Percentiles rank a stretch among this genome's conserved stretches.
Conservation (phyloP, 1,140 invertebrate genomes). For the Plectus sambesii region DNA sequence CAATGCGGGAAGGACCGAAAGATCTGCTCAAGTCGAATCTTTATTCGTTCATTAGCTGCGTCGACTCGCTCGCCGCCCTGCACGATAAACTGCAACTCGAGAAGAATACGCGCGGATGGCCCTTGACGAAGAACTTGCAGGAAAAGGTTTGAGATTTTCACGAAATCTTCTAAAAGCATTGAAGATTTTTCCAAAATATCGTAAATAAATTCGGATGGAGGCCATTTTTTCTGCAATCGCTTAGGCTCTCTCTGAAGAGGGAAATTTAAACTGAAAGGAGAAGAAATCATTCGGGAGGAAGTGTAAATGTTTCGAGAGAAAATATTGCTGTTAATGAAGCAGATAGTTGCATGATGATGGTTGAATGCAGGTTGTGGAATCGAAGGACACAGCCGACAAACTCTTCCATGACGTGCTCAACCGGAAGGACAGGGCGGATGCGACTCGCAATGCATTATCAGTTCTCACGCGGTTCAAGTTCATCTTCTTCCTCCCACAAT, state of each 20-base stretch:
- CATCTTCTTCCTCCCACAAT: conserved; percentile 77
- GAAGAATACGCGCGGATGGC: conserved; percentile 25
- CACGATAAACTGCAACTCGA: conserved; percentile 28
- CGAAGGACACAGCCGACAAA: conserved; percentile 76
- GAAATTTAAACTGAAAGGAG: too few relatives aligned
- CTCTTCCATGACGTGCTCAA: conserved; percentile 85
- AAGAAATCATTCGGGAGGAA: too few relatives aligned
- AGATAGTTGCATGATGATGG: too few relatives aligned
- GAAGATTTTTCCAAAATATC: too few relatives aligned
- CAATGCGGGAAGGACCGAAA: conserved; percentile 28
- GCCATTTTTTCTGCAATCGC: too few relatives aligned
- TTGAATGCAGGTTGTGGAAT: conserved; percentile 58
- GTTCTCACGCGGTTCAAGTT: conserved; percentile 78
- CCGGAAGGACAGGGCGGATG: conserved; percentile 83
- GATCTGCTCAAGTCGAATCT: conserved; percentile 43
- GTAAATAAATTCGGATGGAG: too few relatives aligned
- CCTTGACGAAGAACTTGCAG: conserved; percentile 25
- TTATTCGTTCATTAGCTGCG: conserved; percentile 41
- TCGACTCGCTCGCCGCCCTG: conserved; percentile 36
- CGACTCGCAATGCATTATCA: conserved; percentile 81
- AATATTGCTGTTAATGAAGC: too few relatives aligned
- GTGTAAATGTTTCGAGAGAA: too few relatives aligned
- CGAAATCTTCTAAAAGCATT: too few relatives aligned
- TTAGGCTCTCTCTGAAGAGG: too few relatives aligned
- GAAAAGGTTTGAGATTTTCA: conserved; percentile 24